Evolutionary conservation across 2,888 invertebrate species (phyloP), one percentile per base, ranked within the genome.

Genomic region (Auanema freiburgensis): DNA sequence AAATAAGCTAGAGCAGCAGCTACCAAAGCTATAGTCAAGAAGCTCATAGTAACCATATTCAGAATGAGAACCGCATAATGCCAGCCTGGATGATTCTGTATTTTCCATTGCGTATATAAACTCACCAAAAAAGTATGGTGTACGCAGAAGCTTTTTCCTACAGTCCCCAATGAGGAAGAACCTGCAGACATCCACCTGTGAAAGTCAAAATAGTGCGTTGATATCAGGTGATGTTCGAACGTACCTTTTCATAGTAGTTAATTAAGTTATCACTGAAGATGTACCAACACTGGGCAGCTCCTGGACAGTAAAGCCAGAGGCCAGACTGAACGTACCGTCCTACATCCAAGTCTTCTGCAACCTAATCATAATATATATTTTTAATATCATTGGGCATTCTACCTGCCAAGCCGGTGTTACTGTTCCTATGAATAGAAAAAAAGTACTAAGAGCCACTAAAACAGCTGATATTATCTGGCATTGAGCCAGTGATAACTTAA

Each of bases 391-490:
- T 24, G 16, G 23, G n/a, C n/a, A 6, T n/a, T 23, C 25, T 41
- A 79, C 80, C 74, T 82, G 82, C 82, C 82, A 82, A 8, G 79
- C 72, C n/a, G 82, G 82, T 16, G 82, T 82, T 2, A 79, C 24
- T 4, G 76, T 74, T 6, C 74, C 79, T 42, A 82, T 42, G 62
- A 82, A 79, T 8, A 74, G 64, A 23, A 81, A 65, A 46, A 72
- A 63, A 23, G 75, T 71, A 21, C 79, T 71, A n/a, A 76, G 43
- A 12, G 66, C 63, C 14, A 73, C 62, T 11, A 72, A 55, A 12
- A 71, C 57, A 18, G 74, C 62, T 3, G 75, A 71, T 1, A 68
- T 69, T 8, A 76, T 55, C 53, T 80, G 79, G 52, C 72, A 72
- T 56, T 75, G 72, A 12, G 72, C 65, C 44, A 60, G 8, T 16